Evolutionary conservation across 2,888 invertebrate species (phyloP), one percentile per base, ranked within the genome.

Genomic region (Hydriomena furcata): DNA sequence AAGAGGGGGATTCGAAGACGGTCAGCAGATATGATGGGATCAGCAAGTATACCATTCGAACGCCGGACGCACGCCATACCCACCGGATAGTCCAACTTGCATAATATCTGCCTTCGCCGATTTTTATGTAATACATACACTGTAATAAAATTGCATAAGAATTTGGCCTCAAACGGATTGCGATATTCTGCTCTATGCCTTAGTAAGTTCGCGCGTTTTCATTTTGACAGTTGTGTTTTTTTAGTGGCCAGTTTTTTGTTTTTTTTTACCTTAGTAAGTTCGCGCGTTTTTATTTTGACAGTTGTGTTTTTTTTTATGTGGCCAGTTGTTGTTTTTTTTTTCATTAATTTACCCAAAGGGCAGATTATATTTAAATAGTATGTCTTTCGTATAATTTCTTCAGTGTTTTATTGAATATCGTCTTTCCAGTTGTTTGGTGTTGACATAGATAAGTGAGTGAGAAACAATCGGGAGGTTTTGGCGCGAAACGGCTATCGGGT

Each of bases 51-150:
- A 8, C 31, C 41, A 45, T 31, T 51, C 40, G 23, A n/a, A 32
- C 44, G 60, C 67, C 73, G 71, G 71, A 73, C 73, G 43, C 35
- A 12, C 37, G 8, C 37, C 44, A 40, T 27, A 72, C 69, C 61
- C 65, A 46, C 55, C 57, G 66, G 59, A 69, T 74, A 79, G 73
- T 76, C 77, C 68, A 77, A 52, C 71, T 73, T 58, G 72, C 71
- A 57, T 50, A 57, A 57, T 48, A 32, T 17, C 77, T 27, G 27
- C 84, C 78, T 73, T 60, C 79, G 80, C 84, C 82, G 63, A 77
- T 82, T 84, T 87, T 88, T 86, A 86, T 86, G 82, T 86, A 88
- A 88, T 82, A 81, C 75, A 88, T 82, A 81, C 75, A 70, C 74
- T 76, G 85, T 82, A 84, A 87, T 80, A 79, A 81, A 74, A 70